A percentile compares a stretch with the other conserved stretches of the same genome.
Evolutionary conservation across 2,797 vertebrate genomes (phyloP).

Genomic region (Onychomys arenicola): DNA sequence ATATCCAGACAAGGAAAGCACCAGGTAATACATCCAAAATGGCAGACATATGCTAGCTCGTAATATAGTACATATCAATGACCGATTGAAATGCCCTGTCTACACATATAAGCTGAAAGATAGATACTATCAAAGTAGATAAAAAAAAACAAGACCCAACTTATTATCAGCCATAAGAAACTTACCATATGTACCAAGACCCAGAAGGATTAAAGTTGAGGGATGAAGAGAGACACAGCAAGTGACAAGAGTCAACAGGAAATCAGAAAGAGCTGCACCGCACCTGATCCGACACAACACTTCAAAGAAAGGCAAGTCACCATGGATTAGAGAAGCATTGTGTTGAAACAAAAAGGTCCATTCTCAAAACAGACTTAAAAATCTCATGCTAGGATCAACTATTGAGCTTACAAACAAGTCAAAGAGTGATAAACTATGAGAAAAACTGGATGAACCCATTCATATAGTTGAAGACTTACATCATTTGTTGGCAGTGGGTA

Average conservation of each 20-base stretch:
- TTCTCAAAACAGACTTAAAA: not conserved
- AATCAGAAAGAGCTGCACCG: not conserved
- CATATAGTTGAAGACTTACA: not conserved
- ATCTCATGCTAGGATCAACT: not conserved
- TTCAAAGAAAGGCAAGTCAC: not conserved
- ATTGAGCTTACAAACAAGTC: not conserved
- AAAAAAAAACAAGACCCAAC: not conserved
- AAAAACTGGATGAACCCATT: not conserved
- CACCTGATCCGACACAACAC: not conserved
- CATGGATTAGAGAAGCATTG: not conserved
- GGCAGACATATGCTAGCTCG: not conserved
- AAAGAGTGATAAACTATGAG: not conserved
- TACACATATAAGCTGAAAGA: not conserved
- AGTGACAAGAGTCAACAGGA: not conserved
- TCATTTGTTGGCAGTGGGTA: not conserved
- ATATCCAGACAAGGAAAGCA: not conserved
- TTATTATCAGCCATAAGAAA: not conserved
- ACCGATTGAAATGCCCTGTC: not conserved
- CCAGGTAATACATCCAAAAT: not conserved
- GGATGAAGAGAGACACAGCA: not conserved
- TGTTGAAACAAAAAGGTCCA: not conserved
- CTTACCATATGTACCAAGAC: not conserved
- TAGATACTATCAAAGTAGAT: not conserved
- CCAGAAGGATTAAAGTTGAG: not conserved
- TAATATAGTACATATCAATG: not conserved